Conservation (phyloP, 2,888 invertebrate genomes). For the Allolobophora icterica region DNA sequence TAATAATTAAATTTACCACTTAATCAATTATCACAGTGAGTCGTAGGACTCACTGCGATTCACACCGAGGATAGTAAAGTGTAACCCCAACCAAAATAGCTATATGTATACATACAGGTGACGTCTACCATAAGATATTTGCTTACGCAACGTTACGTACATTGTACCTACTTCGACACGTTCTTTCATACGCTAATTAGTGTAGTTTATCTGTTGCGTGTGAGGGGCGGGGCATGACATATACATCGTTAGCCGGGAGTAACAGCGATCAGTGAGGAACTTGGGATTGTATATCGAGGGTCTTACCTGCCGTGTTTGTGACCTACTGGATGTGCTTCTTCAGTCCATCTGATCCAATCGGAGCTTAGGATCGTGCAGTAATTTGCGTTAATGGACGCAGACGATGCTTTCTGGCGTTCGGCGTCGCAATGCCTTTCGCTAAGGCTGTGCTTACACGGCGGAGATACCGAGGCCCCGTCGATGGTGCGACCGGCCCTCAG, state of each 20-base stretch:
- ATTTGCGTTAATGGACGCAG: background rate
- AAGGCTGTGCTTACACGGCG: background rate
- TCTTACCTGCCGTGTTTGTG: background rate
- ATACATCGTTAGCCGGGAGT: background rate
- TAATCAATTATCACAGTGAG: no score
- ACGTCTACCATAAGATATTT: no score
- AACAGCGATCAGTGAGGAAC: background rate
- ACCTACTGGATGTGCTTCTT: background rate
- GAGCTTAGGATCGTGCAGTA: background rate
- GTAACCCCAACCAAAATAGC: no score
- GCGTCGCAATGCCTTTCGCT: conserved; percentile 19
- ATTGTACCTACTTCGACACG: no score
- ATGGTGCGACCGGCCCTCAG: background rate
- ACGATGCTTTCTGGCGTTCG: conserved; percentile 1
- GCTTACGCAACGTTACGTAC: no score
- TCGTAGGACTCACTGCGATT: no score
- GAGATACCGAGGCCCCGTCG: background rate
- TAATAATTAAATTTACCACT: no score
- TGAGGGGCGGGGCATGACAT: background rate
- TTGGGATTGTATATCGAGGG: background rate
- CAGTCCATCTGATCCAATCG: background rate
- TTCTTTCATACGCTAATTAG: no score
- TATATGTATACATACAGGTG: no score
- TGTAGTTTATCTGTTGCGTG: background rate
- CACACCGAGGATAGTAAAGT: no score